Evolutionary conservation across 2,113 vertebrate species (phyloP).

Genomic region (Menura novaehollandiae): DNA sequence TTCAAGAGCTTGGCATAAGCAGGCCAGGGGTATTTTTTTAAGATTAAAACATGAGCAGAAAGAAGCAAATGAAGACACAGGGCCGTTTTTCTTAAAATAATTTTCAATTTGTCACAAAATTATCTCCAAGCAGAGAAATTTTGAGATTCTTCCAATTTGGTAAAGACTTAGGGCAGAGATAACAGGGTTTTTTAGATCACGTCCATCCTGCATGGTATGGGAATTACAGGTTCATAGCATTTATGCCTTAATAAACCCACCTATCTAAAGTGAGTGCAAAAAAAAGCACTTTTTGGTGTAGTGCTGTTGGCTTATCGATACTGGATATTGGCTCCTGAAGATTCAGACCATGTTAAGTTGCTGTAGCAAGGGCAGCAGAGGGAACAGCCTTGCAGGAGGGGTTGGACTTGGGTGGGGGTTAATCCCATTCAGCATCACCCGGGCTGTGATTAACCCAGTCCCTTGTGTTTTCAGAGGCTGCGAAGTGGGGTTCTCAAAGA

Average conservation of each 20-base stretch:
- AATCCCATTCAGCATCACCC: fast-evolving
- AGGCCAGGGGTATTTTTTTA: not conserved
- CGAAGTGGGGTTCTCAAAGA: slow-evolving; percentile 86
- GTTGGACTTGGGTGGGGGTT: not conserved
- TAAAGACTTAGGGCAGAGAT: not conserved
- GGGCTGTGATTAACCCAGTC: not conserved
- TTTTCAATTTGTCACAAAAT: not conserved
- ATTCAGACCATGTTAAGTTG: fast-evolving
- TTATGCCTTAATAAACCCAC: not conserved
- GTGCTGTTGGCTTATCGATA: fast-evolving
- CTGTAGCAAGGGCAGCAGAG: not conserved
- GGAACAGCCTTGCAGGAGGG: not conserved
- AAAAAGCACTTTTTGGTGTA: not conserved
- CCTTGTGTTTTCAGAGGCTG: slow-evolving; percentile 81
- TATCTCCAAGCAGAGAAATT: not conserved
- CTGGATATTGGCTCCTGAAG: not conserved
- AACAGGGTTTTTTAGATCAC: not conserved
- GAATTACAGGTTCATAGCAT: not conserved
- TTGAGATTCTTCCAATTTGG: not conserved
- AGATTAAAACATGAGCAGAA: not conserved
- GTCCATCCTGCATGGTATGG: not conserved
- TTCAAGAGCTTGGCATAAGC: not conserved
- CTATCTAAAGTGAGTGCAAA: not conserved
- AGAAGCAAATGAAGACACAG: not conserved
- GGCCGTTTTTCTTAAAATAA: not conserved